Percentiles rank a stretch among this genome's conserved stretches.
These are phyloP conservation scores for Phocoena phocoena DNA, from an alignment of 2,113 vertebrate species.

Conservation along the genomic window DNA sequence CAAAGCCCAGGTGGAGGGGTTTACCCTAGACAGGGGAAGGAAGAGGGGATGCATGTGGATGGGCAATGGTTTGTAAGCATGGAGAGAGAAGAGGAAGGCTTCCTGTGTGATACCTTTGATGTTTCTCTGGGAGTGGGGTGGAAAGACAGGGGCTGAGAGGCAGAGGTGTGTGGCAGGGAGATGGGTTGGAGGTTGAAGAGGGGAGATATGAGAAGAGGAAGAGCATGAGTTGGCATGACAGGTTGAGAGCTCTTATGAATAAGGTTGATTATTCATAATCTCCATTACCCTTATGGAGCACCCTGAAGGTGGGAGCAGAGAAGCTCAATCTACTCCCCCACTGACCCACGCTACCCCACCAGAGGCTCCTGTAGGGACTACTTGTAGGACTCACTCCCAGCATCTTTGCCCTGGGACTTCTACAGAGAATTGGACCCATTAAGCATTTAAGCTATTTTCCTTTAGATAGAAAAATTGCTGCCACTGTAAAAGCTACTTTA, in stretches of 20 bases:
- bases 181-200: neutral
- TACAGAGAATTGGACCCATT: neutral
- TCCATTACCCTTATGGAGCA: neutral
- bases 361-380: neutral
- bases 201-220: neutral
- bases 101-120: neutral
- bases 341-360: rapidly evolving
- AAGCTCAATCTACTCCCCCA: neutral
- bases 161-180: neutral
- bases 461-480: constrained; percentile 53
- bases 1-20: neutral
- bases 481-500: constrained; percentile 45
- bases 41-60: neutral
- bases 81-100: neutral
- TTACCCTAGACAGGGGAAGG: neutral
- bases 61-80: neutral
- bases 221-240: neutral
- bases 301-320: neutral
- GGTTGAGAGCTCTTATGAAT: neutral
- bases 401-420: neutral
- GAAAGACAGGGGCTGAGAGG: neutral
- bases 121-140: neutral
- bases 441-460: constrained; percentile 30
- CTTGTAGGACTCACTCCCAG: neutral
- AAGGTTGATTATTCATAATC: neutral